Percentiles rank a stretch among this genome's conserved stretches.
phyloP scores from a whole-genome alignment of 2,888 invertebrate species.

The Adelphocoris suturalis region DNA sequence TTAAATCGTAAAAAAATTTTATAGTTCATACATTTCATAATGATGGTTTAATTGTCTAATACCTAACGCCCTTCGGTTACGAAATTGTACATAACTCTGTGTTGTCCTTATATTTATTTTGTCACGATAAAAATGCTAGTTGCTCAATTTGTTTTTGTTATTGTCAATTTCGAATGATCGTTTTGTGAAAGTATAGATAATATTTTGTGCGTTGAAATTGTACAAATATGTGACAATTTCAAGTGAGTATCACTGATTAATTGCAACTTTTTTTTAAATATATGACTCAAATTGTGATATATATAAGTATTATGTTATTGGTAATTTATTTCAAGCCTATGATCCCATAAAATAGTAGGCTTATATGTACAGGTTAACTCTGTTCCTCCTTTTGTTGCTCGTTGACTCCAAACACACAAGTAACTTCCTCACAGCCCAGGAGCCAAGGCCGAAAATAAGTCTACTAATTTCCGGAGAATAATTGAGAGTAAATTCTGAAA shows the following conservation, averaged over 20 bases:
- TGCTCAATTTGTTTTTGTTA: slow-evolving; percentile 35
- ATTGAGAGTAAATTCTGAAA: no score
- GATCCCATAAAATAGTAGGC: no score
- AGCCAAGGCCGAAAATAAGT: no score
- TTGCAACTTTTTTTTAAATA: slow-evolving; percentile 18
- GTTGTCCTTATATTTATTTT: slow-evolving; percentile 36
- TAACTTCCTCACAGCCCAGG: no score
- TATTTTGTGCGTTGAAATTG: background rate
- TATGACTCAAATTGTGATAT: slow-evolving; percentile 12
- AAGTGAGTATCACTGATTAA: slow-evolving; percentile 1
- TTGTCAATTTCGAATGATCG: background rate
- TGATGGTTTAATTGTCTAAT: background rate
- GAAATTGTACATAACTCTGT: slow-evolving; percentile 7
- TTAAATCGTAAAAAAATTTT: background rate
- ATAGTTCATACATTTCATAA: background rate
- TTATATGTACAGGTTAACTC: no score
- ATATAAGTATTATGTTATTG: background rate
- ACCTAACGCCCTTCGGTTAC: background rate
- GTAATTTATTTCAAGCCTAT: no score
- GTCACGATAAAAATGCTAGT: slow-evolving; percentile 20
- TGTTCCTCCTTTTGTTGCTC: no score
- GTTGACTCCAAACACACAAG: no score
- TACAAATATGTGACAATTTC: background rate
- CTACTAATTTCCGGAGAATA: no score
- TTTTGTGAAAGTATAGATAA: background rate